Conservation (phyloP, 2,888 invertebrate genomes). For the Cryptophagus acutangulus region DNA sequence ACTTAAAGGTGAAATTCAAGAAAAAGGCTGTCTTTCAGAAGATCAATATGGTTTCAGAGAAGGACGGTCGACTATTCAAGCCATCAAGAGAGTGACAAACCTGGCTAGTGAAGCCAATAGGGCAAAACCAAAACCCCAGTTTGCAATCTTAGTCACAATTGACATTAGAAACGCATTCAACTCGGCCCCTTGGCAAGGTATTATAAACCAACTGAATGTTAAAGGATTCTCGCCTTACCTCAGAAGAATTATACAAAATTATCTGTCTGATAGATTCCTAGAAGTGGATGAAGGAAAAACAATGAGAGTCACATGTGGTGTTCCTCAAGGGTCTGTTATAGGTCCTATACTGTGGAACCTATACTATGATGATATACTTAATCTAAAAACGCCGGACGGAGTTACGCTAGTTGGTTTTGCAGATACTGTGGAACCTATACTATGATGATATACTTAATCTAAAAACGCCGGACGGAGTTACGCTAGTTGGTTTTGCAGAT, state of each 20-base stretch:
- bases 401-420: neutral
- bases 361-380: neutral
- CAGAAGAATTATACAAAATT: conserved; percentile 6
- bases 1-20: conserved; percentile 20
- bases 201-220: conserved; percentile 7
- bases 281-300: neutral
- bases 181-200: conserved; percentile 12
- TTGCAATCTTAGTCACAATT: conserved; percentile 7
- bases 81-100: conserved; percentile 6
- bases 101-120: neutral
- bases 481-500: no score
- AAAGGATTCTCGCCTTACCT: conserved; percentile 9
- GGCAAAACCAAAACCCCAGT: neutral
- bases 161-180: conserved; percentile 20
- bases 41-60: conserved; percentile 27
- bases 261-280: conserved; percentile 7
- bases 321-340: neutral
- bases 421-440: no score
- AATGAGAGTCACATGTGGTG: neutral
- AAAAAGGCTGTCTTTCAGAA: conserved; percentile 10
- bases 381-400: neutral
- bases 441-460: no score
- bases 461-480: no score
- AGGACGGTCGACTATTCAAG: conserved; percentile 18
- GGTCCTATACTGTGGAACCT: neutral